These are phyloP conservation scores for Erpornis zantholeuca DNA, from an alignment of 2,113 vertebrate genomes.

Conservation along the genomic window DNA sequence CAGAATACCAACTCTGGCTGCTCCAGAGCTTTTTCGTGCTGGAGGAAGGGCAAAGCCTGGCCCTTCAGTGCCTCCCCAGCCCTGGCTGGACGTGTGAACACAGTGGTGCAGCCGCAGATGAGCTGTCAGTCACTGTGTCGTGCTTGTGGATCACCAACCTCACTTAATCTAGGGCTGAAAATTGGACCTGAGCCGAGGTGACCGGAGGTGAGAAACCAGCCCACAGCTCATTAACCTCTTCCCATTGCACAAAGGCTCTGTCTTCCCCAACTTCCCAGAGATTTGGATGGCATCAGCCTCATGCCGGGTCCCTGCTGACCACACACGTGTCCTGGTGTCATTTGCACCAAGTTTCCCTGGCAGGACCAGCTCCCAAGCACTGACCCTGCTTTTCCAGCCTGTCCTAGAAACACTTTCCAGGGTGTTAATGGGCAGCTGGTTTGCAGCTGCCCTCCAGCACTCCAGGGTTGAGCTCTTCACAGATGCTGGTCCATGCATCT, in stretches of 20 bases:
- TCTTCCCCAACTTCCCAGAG: not conserved
- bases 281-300: not conserved
- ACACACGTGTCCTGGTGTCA: not conserved
- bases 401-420: not conserved
- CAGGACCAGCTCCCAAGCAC: not conserved
- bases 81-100: not conserved
- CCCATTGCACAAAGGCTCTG: not conserved
- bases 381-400: not conserved
- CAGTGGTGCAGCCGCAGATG: not conserved
- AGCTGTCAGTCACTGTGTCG: not conserved
- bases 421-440: not conserved
- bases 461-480: not conserved
- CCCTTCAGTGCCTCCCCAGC: not conserved
- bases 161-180: conserved; percentile 41
- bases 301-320: not conserved
- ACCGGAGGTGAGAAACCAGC: conserved; percentile 22
- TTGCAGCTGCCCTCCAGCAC: not conserved
- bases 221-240: conserved; percentile 35
- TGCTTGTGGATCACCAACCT: not conserved
- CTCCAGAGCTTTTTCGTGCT: not conserved
- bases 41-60: not conserved
- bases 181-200: conserved; percentile 42
- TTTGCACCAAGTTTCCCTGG: not conserved
- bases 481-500: fast-evolving
- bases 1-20: not conserved